A percentile compares a stretch with the other conserved stretches of the same genome.
phyloP scores from a whole-genome alignment of 2,797 vertebrate species.

The Epinephelus malabaricus region DNA sequence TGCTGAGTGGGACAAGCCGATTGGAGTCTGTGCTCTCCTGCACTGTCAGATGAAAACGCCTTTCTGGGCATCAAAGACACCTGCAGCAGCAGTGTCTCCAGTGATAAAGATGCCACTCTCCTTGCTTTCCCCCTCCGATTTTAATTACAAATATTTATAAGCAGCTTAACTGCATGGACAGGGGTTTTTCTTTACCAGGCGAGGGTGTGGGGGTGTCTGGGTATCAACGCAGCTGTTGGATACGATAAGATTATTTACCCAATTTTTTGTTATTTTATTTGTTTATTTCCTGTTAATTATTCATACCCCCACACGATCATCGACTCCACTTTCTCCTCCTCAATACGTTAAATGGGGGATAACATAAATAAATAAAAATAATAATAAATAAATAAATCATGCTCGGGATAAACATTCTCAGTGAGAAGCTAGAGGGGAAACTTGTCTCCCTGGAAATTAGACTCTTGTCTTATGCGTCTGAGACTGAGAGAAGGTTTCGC shows the following conservation, averaged over 20 bases:
- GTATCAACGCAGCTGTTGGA: conserved; percentile 79
- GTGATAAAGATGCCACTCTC: conserved; percentile 80
- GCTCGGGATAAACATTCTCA: conserved; percentile 55
- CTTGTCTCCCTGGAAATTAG: conserved; percentile 63
- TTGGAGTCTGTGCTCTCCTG: conserved; percentile 70
- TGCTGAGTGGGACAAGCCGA: conserved; percentile 68
- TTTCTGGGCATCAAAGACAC: conserved; percentile 77
- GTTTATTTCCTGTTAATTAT: conserved; percentile 82
- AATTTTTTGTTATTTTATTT: conserved; percentile 75
- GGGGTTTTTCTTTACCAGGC: conserved; percentile 74
- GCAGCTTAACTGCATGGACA: conserved; percentile 83
- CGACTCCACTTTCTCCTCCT: conserved; percentile 64
- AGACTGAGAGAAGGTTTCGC: conserved; percentile 47
- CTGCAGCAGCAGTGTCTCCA: conserved; percentile 76
- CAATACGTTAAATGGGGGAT: conserved; percentile 65
- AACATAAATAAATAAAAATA: conserved; percentile 70
- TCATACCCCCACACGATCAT: conserved; percentile 72
- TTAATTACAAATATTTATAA: conserved; percentile 87
- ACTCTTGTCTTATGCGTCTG: conserved; percentile 61
- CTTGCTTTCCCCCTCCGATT: conserved; percentile 71
- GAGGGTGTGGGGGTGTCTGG: conserved; percentile 70
- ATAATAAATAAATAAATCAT: conserved; percentile 53
- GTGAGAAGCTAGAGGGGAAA: conserved; percentile 60
- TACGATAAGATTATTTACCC: conserved; percentile 80
- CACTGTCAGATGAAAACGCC: conserved; percentile 82